These are phyloP conservation scores for Argya squamiceps DNA, from an alignment of 2,797 vertebrate genomes.

Conservation along the genomic window DNA sequence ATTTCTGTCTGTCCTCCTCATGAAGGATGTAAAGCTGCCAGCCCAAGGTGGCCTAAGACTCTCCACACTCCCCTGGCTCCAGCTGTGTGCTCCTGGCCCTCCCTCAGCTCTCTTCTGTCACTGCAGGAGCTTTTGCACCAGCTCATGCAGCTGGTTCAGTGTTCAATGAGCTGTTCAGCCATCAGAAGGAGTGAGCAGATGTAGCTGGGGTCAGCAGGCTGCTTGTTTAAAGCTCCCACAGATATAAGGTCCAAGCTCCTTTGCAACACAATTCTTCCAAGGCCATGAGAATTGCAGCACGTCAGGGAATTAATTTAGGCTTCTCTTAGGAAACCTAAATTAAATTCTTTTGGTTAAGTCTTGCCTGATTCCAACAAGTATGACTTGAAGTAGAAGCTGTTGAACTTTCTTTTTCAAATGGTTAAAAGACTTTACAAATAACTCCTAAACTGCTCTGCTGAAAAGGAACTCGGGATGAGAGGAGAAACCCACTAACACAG, in stretches of 20 bases:
- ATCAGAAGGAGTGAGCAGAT: neutral
- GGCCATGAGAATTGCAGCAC: neutral
- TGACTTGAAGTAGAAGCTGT: neutral
- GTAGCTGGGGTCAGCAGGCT: neutral
- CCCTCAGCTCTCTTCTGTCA: neutral
- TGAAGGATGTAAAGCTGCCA: neutral
- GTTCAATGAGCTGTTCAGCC: neutral
- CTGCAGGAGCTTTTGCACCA: neutral
- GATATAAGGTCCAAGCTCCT: neutral
- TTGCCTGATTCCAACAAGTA: neutral
- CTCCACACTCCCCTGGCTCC: neutral
- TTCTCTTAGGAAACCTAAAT: neutral
- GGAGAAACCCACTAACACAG: neutral
- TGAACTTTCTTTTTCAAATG: neutral
- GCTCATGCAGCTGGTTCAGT: accelerated
- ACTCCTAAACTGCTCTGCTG: neutral
- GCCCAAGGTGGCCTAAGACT: neutral
- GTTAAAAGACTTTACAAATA: neutral
- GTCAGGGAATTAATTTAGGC: too few relatives aligned
- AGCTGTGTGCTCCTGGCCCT: accelerated
- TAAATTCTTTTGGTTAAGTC: neutral
- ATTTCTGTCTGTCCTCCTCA: neutral
- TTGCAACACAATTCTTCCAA: neutral
- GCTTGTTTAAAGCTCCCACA: neutral
- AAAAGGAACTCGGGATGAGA: neutral